Evolutionary conservation across 2,888 invertebrate species (phyloP).

Genomic region (Dryocosmus kuriphilus): DNA sequence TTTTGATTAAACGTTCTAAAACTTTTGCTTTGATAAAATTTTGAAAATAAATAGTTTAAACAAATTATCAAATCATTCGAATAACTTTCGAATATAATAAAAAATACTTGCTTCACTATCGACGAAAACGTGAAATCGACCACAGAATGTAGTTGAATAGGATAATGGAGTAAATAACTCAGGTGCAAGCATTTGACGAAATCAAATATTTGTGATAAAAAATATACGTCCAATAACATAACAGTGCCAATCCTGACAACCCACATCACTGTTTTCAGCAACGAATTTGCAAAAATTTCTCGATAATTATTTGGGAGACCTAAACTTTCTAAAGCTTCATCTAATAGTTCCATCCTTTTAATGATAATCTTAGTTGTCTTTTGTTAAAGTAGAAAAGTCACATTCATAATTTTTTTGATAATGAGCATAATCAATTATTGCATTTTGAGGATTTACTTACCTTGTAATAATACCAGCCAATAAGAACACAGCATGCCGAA

Average conservation of each 20-base stretch:
- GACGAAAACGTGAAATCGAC: neutral
- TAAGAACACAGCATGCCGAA: neutral
- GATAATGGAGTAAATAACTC: neutral
- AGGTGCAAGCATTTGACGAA: neutral
- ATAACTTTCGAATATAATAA: neutral
- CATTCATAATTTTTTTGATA: neutral
- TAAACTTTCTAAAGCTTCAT: neutral
- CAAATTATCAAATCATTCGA: neutral
- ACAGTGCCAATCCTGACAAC: neutral
- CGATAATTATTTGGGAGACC: neutral
- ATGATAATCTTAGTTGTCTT: neutral
- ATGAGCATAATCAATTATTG: neutral
- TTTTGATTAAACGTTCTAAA: too few relatives aligned
- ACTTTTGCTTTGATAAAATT: too few relatives aligned
- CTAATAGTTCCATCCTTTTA: neutral
- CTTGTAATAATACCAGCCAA: conserved; percentile 7
- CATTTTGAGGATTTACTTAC: neutral
- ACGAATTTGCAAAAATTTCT: neutral
- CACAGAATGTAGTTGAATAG: conserved; percentile 3
- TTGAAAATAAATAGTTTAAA: too few relatives aligned
- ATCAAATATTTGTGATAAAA: neutral
- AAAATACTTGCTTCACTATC: too few relatives aligned
- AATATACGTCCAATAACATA: neutral
- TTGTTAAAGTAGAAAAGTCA: neutral
- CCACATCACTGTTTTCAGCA: conserved; percentile 7